These are phyloP conservation scores for Trichonephila clavipes DNA, from an alignment of 1,140 invertebrate genomes.

Conservation along the genomic window DNA sequence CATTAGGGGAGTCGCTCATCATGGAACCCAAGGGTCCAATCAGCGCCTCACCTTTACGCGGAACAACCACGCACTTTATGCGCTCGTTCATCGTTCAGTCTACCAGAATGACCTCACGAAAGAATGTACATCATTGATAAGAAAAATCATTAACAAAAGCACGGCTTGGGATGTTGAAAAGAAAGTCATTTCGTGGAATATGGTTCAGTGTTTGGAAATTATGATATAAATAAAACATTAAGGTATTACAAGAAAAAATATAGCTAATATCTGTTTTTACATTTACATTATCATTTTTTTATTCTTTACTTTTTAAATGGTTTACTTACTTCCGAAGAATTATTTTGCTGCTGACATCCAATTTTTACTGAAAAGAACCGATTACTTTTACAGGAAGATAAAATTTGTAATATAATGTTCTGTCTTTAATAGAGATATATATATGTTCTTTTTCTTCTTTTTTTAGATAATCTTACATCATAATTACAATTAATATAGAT, in stretches of 20 bases:
- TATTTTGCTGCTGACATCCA: too few species aligned
- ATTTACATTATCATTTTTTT: too few species aligned
- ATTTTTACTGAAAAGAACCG: too few species aligned
- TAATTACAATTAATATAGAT: too few species aligned
- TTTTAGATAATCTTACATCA: too few species aligned
- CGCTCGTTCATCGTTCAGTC: background rate
- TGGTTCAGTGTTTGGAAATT: background rate
- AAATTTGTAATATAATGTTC: too few species aligned
- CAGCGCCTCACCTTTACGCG: background rate
- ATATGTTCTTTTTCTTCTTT: too few species aligned
- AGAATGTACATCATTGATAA: background rate
- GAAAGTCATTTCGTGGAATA: background rate
- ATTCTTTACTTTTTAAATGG: too few species aligned
- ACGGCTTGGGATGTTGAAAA: background rate
- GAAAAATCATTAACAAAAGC: background rate
- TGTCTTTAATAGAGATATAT: too few species aligned
- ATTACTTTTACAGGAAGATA: too few species aligned
- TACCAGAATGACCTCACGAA: background rate
- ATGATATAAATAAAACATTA: background rate
- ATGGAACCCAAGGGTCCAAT: background rate
- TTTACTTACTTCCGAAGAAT: too few species aligned
- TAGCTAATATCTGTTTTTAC: too few species aligned
- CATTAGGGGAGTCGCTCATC: constrained; percentile 15
- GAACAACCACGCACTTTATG: background rate
- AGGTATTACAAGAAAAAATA: background rate